Evolutionary conservation across 2,888 invertebrate species (phyloP).

Genomic region (Scotopteryx bipunctaria): DNA sequence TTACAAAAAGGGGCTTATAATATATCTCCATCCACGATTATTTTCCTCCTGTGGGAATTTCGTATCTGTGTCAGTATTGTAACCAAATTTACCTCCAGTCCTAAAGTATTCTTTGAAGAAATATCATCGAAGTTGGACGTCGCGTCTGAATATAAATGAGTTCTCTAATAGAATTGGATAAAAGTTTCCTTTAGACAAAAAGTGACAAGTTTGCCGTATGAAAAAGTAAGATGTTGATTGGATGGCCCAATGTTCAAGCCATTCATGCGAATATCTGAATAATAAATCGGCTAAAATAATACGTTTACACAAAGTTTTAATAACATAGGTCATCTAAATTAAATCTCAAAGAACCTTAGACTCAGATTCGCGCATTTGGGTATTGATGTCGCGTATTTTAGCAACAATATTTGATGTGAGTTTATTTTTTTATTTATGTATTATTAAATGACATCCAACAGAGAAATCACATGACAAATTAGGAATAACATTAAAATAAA

Average conservation of each 20-base stretch:
- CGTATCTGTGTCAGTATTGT: constrained; percentile 5
- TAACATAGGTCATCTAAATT: neutral
- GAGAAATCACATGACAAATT: too few species aligned
- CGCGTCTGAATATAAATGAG: constrained; percentile 61
- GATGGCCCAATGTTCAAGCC: constrained; percentile 28
- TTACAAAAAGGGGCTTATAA: too few species aligned
- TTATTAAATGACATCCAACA: too few species aligned
- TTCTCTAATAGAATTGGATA: constrained; percentile 60
- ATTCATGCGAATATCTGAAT: constrained; percentile 20
- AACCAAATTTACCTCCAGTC: constrained; percentile 23
- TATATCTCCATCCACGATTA: too few species aligned
- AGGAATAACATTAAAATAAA: too few species aligned
- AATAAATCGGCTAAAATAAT: constrained; percentile 8
- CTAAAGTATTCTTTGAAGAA: constrained; percentile 43
- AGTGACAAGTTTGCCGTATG: constrained; percentile 49
- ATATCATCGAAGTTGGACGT: constrained; percentile 49
- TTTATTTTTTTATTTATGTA: too few species aligned
- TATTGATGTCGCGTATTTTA: too few species aligned
- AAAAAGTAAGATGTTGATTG: constrained; percentile 50
- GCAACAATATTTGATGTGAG: too few species aligned
- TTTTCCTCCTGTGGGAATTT: constrained; percentile 1
- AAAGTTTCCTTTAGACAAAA: constrained; percentile 59
- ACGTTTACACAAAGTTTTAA: constrained; percentile 2
- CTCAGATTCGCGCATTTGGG: too few species aligned
- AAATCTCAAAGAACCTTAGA: too few species aligned